A percentile compares a stretch with the other conserved stretches of the same genome.
phyloP scores from a whole-genome alignment of 2,797 vertebrate genomes.

The Peromyscus nudipes region DNA sequence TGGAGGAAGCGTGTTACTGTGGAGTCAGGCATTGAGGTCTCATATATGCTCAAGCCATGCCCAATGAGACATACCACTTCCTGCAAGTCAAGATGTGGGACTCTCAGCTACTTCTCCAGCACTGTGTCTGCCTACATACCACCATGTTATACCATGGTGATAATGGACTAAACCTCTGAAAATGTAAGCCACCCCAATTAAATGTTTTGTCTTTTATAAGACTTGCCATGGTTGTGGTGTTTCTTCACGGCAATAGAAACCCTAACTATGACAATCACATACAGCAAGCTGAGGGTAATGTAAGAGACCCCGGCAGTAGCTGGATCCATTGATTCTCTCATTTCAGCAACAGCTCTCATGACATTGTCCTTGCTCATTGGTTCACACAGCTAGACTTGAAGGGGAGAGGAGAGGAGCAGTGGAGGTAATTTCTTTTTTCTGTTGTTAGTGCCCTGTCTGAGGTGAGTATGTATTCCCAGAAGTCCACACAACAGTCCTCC shows the following conservation, averaged over 20 bases:
- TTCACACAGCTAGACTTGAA: neutral
- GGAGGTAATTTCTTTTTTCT: neutral
- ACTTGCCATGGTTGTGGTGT: too few species aligned
- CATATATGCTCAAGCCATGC: neutral
- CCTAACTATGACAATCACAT: too few species aligned
- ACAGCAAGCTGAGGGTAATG: neutral
- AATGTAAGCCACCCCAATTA: too few species aligned
- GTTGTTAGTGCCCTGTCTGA: neutral
- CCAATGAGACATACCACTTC: neutral
- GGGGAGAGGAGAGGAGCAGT: too few species aligned
- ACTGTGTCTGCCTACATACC: neutral
- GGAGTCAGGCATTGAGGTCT: neutral
- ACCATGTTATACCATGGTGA: too few species aligned
- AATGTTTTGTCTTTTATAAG: too few species aligned
- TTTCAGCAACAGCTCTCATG: neutral
- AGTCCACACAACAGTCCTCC: too few species aligned
- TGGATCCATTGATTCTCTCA: neutral
- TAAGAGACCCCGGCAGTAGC: neutral
- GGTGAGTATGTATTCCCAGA: neutral
- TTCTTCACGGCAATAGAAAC: too few species aligned
- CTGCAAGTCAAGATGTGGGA: neutral
- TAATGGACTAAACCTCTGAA: too few species aligned
- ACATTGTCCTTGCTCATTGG: neutral
- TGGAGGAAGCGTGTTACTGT: neutral
- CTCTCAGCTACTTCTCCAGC: neutral